A percentile compares a stretch with the other conserved stretches of the same genome.
Evolutionary conservation across 2,888 invertebrate genomes (phyloP).

Genomic region (Hirtodrosophila alboralis): DNA sequence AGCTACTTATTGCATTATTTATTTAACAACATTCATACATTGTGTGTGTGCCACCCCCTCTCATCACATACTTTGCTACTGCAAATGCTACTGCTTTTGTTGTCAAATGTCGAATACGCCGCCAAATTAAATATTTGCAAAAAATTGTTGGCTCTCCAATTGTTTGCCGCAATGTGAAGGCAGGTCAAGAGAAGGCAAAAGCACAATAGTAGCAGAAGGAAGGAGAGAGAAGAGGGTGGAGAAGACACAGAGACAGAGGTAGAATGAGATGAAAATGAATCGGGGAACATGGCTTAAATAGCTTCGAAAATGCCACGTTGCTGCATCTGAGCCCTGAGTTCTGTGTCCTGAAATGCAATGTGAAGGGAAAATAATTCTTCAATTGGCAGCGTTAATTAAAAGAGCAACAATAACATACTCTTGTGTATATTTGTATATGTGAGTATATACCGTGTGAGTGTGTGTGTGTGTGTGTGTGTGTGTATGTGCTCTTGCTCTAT

Average conservation of each 20-base stretch:
- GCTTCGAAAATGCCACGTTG: background rate
- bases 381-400: conserved; percentile 33
- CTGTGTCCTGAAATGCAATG: conserved; percentile 14
- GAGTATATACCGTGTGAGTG: background rate
- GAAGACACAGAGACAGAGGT: conserved; percentile 1
- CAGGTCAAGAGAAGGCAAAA: background rate
- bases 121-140: conserved; percentile 38
- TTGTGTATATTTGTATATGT: background rate
- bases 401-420: conserved; percentile 2
- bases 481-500: background rate
- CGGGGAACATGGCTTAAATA: conserved; percentile 11
- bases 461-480: background rate
- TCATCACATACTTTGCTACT: background rate
- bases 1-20: conserved; percentile 25
- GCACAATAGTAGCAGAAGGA: background rate
- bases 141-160: too few relatives aligned
- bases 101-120: conserved; percentile 4
- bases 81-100: conserved; percentile 9
- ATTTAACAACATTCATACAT: conserved; percentile 18
- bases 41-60: background rate
- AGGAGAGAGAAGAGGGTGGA: too few relatives aligned
- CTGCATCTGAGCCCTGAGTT: conserved; percentile 5
- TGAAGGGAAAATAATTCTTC: conserved; percentile 12
- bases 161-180: background rate
- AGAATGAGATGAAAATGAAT: background rate